Evolutionary conservation across 2,888 invertebrate species (phyloP), one percentile per base, ranked within the genome.

Genomic region (Pseudococcus jackbeardsleyi): DNA sequence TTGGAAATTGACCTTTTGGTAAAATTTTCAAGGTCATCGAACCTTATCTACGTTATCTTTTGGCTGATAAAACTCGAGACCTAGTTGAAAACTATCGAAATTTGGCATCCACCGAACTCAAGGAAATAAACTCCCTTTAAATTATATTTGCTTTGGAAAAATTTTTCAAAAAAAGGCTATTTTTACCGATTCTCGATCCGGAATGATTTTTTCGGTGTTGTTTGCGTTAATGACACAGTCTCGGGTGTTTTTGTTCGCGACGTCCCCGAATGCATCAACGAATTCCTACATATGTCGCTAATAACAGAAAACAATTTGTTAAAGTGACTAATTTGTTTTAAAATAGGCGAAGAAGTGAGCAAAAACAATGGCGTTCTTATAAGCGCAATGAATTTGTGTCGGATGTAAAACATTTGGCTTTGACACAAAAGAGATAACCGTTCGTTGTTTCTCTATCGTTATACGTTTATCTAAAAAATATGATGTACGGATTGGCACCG

Each of bases 341-440:
- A 87, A 87, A 77, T 87, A 79, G 39, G 79, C 42, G 42, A 79
- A 42, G 79, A 79, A 79, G 79, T 42, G 79, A 48, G 79, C 79
- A 79, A 79, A 79, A 87, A 87, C 87, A 87, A 87, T 87, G 64
- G 46, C 48, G 64, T 48, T 86, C 68, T 46, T 46, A 50, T 79
- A 50, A 12, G n/a, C 33, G 64, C 68, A 50, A 79, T 87, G 72
- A 79, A 87, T 87, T 79, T 46, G 79, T 42, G 79, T 79, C 79
- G 77, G 87, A 87, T 87, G 87, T 87, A 87, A 87, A 87, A 87
- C 87, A 87, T 87, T 87, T 87, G 87, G 87, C 87, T 87, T 87
- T 54, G 79, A 87, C 79, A 87, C 87, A 87, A 87, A 87, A 87
- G 79, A 77, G 79, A 79, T 79, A 79, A 79, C 79, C 50, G 54